Evolutionary conservation across 1,140 invertebrate species (phyloP).

Genomic region (Sinella curviseta): DNA sequence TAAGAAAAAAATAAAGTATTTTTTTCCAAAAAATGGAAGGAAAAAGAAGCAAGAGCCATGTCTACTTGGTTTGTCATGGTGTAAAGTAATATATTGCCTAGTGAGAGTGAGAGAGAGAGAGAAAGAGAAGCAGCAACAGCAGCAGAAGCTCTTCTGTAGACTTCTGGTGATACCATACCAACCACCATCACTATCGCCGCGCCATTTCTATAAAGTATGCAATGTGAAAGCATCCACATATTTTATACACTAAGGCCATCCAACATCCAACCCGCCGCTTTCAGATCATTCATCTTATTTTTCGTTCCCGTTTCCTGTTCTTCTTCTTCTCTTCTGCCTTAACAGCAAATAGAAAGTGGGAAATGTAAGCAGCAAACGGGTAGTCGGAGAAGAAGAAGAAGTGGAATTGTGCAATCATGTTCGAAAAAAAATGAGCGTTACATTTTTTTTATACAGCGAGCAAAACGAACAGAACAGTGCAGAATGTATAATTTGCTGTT

Average conservation of each 20-base stretch:
- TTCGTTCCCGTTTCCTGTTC: constrained; percentile 2
- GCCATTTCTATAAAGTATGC: background rate
- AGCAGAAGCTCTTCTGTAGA: background rate
- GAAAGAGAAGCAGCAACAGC: too few species aligned
- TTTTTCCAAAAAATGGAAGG: constrained; percentile 1
- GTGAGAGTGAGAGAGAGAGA: too few species aligned
- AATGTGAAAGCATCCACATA: constrained; percentile 1
- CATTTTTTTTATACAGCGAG: background rate
- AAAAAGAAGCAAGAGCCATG: background rate
- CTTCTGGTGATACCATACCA: constrained; percentile 6
- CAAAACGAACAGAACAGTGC: background rate
- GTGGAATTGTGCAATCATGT: background rate
- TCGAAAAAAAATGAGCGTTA: background rate
- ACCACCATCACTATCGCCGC: background rate
- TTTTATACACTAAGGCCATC: constrained; percentile 27
- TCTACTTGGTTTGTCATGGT: constrained; percentile 1
- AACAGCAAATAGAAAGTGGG: background rate
- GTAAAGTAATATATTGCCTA: constrained; percentile 11
- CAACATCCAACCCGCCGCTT: constrained; percentile 42
- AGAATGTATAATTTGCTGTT: too few species aligned
- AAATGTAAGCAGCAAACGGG: background rate
- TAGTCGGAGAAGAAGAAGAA: background rate
- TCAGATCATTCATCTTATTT: constrained; percentile 42
- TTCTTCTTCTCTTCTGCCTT: too few species aligned
- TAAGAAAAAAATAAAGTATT: background rate